Evolutionary conservation across 2,113 vertebrate species (phyloP).

Genomic region (Planiliza haematocheilus): DNA sequence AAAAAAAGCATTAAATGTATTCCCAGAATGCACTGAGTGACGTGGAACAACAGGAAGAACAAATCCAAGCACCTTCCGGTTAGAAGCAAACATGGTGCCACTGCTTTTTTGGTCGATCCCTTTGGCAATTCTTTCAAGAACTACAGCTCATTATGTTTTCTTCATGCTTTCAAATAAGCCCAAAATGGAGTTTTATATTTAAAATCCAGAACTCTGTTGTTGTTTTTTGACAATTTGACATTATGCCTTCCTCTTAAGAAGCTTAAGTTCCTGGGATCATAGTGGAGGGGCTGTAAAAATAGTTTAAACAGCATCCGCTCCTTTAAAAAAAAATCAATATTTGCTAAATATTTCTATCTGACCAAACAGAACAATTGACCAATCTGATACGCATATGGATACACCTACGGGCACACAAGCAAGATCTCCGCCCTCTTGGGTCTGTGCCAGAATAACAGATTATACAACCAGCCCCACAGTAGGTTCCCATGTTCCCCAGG

Average conservation of each 20-base stretch:
- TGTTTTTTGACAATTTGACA: too few relatives aligned
- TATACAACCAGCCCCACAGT: constrained; percentile 40
- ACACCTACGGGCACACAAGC: constrained; percentile 22
- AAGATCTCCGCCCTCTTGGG: not conserved
- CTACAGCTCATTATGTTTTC: not conserved
- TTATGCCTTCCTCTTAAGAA: too few relatives aligned
- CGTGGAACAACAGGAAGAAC: not conserved
- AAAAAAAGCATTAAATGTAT: constrained; percentile 4
- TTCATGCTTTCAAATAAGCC: not conserved
- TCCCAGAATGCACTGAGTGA: not conserved
- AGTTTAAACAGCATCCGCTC: too few relatives aligned
- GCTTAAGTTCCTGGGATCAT: too few relatives aligned
- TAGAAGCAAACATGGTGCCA: not conserved
- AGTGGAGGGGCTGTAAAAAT: too few relatives aligned
- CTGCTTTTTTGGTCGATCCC: not conserved
- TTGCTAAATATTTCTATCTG: not conserved
- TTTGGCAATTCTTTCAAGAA: not conserved
- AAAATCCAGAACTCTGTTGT: too few relatives aligned
- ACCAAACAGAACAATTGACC: constrained; percentile 7
- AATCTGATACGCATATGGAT: not conserved
- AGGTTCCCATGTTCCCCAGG: constrained; percentile 39
- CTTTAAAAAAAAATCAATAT: not conserved
- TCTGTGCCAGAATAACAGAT: constrained; percentile 28
- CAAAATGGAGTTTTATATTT: too few relatives aligned
- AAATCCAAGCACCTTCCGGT: not conserved